Base-by-base conservation (phyloP, 2,888 invertebrate species). In the Harpalus rubripes region DNA sequence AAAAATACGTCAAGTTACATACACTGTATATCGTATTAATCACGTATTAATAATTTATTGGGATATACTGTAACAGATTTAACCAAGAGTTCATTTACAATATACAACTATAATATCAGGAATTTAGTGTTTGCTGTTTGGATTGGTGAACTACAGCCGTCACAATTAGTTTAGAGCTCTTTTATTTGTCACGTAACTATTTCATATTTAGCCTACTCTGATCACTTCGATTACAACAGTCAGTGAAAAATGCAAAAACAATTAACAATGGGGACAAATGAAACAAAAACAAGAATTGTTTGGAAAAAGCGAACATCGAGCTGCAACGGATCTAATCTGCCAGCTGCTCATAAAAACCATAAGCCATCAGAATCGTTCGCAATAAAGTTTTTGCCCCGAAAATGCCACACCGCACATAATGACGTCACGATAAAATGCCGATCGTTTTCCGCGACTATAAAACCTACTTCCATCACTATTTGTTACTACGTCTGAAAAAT, bases 291-390 rank as follows among this genome's bases (percentile, higher is more conserved):
- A 32, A 68, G 26, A 39, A 26, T 18, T 63, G 63, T 63, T 63
- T 63, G 63, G 18, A 63, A 63, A 63, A 63, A 63, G 63, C 12
- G 26, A 63, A 63, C 22, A 22, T 63, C 63, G 63, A 52, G 26
- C 12, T 63, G 63, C 59, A 72, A 16, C 74, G 39, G 72, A 82
- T 82, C 82, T 82, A 82, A 82, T 82, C 82, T 82, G 82, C 58
- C 72, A 58, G 41, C 72, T 82, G 82, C 59, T 82, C 82, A 82
- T 82, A 82, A 82, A 82, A 82, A 82, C 82, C 74, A 82, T 74
- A 74, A 74, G 68, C 82, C 82, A 82, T 82, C 82, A 82, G 74
- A 82, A 82, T 82, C 82, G 82, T 72, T 82, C 74, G 82, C 82
- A 82, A 82, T 82, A 82, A 82, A 82, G 74, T 82, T 82, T 74